These are phyloP conservation scores for Poecile montanus DNA, from an alignment of 2,797 vertebrate species.

Conservation along the genomic window DNA sequence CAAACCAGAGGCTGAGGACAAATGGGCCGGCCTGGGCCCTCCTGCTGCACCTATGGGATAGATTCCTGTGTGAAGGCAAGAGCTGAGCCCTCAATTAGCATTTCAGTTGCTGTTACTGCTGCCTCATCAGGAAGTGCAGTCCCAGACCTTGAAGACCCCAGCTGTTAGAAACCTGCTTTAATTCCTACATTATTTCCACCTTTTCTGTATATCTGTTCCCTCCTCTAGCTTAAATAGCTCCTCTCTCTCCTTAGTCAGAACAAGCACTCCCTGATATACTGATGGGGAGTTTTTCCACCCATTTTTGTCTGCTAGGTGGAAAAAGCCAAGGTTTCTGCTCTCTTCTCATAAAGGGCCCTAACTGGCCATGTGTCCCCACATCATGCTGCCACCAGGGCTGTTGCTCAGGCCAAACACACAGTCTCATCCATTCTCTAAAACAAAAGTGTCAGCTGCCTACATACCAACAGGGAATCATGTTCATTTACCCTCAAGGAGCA, in stretches of 20 bases:
- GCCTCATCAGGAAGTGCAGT: background rate
- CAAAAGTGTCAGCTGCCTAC: background rate
- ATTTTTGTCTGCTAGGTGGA: background rate
- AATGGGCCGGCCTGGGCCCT: background rate
- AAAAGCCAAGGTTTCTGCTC: background rate
- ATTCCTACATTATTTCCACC: background rate
- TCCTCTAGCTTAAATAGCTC: background rate
- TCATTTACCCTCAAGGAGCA: background rate
- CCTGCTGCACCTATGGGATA: background rate
- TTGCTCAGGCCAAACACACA: background rate
- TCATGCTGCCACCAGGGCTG: fast-evolving
- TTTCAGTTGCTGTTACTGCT: background rate
- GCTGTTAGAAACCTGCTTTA: background rate
- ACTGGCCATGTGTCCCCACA: background rate
- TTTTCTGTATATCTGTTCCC: background rate
- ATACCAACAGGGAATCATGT: background rate
- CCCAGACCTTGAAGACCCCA: background rate
- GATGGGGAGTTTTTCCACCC: background rate
- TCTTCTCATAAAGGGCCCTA: background rate
- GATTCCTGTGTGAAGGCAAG: background rate
- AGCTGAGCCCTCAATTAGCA: background rate
- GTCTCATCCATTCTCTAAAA: background rate
- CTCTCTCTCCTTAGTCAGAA: background rate
- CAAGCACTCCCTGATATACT: background rate
- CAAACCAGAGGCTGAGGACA: background rate